Evolutionary conservation across 2,888 invertebrate species (phyloP).

Genomic region (Drosophila ezoana): DNA sequence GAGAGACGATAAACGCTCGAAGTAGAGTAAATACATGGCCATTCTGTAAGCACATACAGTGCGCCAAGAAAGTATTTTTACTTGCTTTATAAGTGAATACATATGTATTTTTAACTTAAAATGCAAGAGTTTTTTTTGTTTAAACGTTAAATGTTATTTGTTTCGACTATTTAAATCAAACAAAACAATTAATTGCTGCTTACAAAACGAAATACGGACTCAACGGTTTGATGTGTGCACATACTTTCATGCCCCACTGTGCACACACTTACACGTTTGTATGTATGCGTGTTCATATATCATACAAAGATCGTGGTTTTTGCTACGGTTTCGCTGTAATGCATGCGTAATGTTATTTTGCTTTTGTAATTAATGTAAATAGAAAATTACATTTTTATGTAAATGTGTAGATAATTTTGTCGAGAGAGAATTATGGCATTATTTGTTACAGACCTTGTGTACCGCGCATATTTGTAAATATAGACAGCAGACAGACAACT

Average conservation of each 20-base stretch:
- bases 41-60: conserved; percentile 17
- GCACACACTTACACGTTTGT: conserved; percentile 1
- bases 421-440: not conserved
- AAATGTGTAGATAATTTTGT: conserved; percentile 1
- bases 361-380: conserved; percentile 41
- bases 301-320: conserved; percentile 12
- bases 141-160: not conserved
- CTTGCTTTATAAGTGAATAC: not conserved
- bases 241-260: conserved; percentile 12
- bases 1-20: conserved; percentile 24
- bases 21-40: conserved; percentile 13
- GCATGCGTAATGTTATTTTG: conserved; percentile 8
- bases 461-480: not conserved
- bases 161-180: too few species aligned
- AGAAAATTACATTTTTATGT: conserved; percentile 2
- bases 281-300: not conserved
- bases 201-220: too few species aligned
- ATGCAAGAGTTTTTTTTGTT: too few species aligned
- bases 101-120: too few species aligned
- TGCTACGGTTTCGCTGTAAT: conserved; percentile 6
- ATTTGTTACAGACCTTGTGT: conserved; percentile 1
- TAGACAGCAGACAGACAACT: not conserved
- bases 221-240: not conserved
- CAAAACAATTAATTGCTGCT: too few species aligned
- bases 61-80: conserved; percentile 13